Percentiles rank a stretch among this genome's conserved stretches.
These are phyloP conservation scores for Lutjanus campechanus DNA, from an alignment of 2,797 vertebrate species.

Conservation along the genomic window DNA sequence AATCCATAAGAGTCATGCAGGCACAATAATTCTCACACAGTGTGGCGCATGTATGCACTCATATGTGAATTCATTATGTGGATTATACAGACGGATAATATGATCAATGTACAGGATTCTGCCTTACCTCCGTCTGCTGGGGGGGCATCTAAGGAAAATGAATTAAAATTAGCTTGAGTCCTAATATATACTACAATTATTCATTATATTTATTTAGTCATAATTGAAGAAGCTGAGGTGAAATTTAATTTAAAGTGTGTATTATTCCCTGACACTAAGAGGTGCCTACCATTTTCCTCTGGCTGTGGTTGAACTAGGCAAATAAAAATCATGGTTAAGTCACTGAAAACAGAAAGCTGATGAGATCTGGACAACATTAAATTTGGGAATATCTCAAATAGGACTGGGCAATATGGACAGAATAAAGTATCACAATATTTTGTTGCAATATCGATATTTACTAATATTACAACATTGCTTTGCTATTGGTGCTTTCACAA, in stretches of 20 bases:
- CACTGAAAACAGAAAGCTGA: constrained; percentile 14
- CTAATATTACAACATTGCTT: no score
- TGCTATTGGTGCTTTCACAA: no score
- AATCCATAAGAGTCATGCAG: constrained; percentile 45
- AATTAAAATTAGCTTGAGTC: constrained; percentile 45
- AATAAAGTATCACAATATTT: no score
- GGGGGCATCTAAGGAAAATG: constrained; percentile 63
- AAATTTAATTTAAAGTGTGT: constrained; percentile 2
- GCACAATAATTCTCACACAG: constrained; percentile 50
- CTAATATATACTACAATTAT: not conserved
- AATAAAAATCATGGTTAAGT: constrained; percentile 34
- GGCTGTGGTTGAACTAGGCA: constrained; percentile 12
- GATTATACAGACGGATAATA: constrained; percentile 35
- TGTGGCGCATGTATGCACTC: constrained; percentile 64
- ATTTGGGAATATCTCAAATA: not conserved
- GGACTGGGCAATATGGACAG: not conserved
- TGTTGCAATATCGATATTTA: no score
- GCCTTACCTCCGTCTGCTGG: constrained; percentile 78
- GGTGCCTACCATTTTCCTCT: constrained; percentile 35
- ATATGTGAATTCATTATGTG: constrained; percentile 67
- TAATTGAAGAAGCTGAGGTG: no score
- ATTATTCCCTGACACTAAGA: constrained; percentile 20
- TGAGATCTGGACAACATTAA: constrained; percentile 1
- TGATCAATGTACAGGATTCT: constrained; percentile 26
- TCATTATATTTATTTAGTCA: no score